phyloP scores from a whole-genome alignment of 1,140 invertebrate species.

The Calliopsis andreniformis region DNA sequence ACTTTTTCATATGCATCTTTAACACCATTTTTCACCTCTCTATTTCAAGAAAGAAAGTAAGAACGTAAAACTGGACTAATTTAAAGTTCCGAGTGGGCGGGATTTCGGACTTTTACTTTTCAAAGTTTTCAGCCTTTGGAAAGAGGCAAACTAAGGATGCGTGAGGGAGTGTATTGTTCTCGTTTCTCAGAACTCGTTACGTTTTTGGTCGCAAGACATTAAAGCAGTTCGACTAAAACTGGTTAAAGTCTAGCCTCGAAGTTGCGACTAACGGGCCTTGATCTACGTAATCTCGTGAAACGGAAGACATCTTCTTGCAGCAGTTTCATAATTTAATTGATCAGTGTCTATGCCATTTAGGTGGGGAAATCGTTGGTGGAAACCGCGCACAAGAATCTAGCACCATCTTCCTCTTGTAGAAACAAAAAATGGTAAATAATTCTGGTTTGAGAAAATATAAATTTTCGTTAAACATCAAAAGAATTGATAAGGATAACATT shows the following conservation, averaged over 20 bases:
- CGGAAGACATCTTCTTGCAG: conserved; percentile 49
- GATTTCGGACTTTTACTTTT: conserved; percentile 67
- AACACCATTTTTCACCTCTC: not conserved
- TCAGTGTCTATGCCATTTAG: conserved; percentile 50
- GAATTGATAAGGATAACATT: no score
- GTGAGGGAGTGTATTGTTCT: conserved; percentile 37
- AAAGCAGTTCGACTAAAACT: conserved; percentile 65
- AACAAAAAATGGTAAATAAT: conserved; percentile 18
- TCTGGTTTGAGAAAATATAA: no score
- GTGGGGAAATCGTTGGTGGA: not conserved
- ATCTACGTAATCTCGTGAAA: conserved; percentile 64
- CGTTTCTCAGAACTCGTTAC: conserved; percentile 62
- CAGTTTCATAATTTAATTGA: conserved; percentile 66
- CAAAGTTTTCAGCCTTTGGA: conserved; percentile 46
- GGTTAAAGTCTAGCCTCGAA: conserved; percentile 63
- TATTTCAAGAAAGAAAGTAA: conserved; percentile 20
- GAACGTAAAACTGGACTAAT: conserved; percentile 66
- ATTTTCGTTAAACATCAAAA: no score
- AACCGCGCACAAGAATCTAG: conserved; percentile 50
- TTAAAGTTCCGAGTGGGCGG: conserved; percentile 68
- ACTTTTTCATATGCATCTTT: conserved; percentile 14
- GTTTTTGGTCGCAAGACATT: conserved; percentile 64
- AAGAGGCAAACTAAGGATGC: not conserved
- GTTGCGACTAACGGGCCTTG: conserved; percentile 63
- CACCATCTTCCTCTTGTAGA: conserved; percentile 17